These are phyloP conservation scores for Drosophila pandora DNA, from an alignment of 1,140 invertebrate genomes.

Conservation along the genomic window DNA sequence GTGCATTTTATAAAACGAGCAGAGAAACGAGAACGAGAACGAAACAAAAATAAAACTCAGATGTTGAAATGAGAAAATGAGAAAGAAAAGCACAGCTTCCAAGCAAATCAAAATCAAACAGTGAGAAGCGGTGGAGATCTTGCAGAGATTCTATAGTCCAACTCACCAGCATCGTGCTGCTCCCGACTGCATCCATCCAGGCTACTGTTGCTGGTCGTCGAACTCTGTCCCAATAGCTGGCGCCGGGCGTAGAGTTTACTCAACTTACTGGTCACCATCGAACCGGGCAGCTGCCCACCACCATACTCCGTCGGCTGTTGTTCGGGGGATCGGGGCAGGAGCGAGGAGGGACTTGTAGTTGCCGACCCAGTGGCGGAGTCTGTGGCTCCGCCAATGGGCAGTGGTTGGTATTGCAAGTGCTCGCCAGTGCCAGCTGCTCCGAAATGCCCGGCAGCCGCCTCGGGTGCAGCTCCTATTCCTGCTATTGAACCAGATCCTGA, in stretches of 20 bases:
- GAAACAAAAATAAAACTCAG: slow-evolving; percentile 37
- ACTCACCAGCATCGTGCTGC: slow-evolving; percentile 60
- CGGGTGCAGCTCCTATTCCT: slow-evolving; percentile 10
- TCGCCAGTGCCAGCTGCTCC: slow-evolving; percentile 40
- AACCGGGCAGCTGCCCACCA: slow-evolving; percentile 4
- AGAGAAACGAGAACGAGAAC: slow-evolving; percentile 28
- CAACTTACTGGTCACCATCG: slow-evolving; percentile 59
- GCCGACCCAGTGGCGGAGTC: background rate
- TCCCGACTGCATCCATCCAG: slow-evolving; percentile 48
- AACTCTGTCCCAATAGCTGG: slow-evolving; percentile 59
- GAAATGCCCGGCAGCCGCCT: slow-evolving; percentile 57
- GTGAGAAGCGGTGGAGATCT: background rate
- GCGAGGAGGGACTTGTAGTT: slow-evolving; percentile 24
- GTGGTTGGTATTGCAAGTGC: slow-evolving; percentile 70
- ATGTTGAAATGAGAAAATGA: slow-evolving; percentile 19
- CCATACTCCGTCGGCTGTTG: slow-evolving; percentile 24
- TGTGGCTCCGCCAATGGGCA: slow-evolving; percentile 53
- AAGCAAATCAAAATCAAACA: slow-evolving; percentile 29
- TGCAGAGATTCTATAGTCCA: too few species aligned
- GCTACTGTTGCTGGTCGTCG: slow-evolving; percentile 33
- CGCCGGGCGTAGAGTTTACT: slow-evolving; percentile 74
- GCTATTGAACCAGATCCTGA: too few species aligned
- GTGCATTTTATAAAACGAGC: slow-evolving; percentile 1
- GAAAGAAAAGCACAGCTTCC: background rate
- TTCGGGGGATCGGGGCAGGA: slow-evolving; percentile 26